Evolutionary conservation across 2,888 invertebrate species (phyloP).

Genomic region (Therioaphis trifolii): DNA sequence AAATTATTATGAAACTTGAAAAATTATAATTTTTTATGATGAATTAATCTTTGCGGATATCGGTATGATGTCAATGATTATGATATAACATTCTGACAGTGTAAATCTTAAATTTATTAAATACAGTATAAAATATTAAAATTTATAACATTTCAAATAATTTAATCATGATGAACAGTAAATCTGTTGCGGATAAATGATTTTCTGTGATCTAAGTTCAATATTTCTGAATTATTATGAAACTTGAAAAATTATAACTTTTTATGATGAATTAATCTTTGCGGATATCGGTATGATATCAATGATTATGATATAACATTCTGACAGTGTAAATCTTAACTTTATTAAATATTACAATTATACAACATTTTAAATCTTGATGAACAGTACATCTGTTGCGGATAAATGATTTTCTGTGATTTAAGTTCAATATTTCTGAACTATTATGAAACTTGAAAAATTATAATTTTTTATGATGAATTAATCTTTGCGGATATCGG

Average conservation of each 20-base stretch:
- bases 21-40: not conserved
- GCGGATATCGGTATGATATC: slow-evolving; percentile 43
- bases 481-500: slow-evolving; percentile 41
- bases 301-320: slow-evolving; percentile 13
- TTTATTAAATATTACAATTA: too few relatives aligned
- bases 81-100: not conserved
- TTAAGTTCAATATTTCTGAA: slow-evolving; percentile 13
- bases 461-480: not conserved
- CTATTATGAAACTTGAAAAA: not conserved
- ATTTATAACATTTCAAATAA: too few relatives aligned
- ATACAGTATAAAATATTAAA: not conserved
- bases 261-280: slow-evolving; percentile 30
- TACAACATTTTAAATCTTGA: not conserved
- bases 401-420: slow-evolving; percentile 21
- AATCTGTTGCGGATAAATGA: too few relatives aligned
- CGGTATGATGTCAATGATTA: slow-evolving; percentile 43
- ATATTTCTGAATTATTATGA: not conserved
- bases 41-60: slow-evolving; percentile 40
- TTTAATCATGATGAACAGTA: not conserved
- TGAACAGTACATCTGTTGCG: slow-evolving; percentile 11
- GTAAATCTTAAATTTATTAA: too few relatives aligned
- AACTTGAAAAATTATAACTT: too few relatives aligned
- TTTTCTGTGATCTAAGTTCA: too few relatives aligned
- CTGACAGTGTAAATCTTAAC: too few relatives aligned
- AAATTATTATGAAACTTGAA: not conserved